A percentile compares a stretch with the other conserved stretches of the same genome.
These are phyloP conservation scores for Triplophysa dalaica DNA, from an alignment of 2,113 vertebrate genomes.

Conservation along the genomic window DNA sequence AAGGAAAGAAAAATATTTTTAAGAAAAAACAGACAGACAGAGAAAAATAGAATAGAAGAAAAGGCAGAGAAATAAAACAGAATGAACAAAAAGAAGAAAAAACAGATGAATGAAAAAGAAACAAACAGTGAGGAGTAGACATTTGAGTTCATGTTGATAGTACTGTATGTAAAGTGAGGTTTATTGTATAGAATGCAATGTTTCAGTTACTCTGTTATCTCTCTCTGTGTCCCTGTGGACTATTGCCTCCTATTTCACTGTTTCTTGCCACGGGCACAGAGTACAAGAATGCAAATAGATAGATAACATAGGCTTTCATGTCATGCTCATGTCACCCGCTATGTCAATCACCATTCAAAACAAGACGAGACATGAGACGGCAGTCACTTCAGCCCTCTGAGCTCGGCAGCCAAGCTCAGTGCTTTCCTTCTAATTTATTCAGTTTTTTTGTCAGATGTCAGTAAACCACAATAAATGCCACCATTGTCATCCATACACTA, in stretches of 20 bases:
- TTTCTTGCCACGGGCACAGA: conserved; percentile 61
- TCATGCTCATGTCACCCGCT: conserved; percentile 59
- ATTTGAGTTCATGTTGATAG: conserved; percentile 2
- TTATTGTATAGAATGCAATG: conserved; percentile 54
- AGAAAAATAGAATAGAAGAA: background rate
- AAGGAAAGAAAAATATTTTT: background rate
- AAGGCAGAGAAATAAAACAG: background rate
- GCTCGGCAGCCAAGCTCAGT: conserved; percentile 56
- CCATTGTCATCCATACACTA: conserved; percentile 74
- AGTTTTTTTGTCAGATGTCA: conserved; percentile 66
- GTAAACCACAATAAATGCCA: conserved; percentile 75
- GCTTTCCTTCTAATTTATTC: conserved; percentile 71
- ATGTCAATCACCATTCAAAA: conserved; percentile 42
- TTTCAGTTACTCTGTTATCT: conserved; percentile 44
- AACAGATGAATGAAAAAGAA: background rate
- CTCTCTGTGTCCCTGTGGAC: conserved; percentile 51
- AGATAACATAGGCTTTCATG: conserved; percentile 61
- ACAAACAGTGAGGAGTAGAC: background rate
- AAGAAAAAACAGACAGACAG: background rate
- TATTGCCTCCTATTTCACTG: conserved; percentile 58
- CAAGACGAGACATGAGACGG: conserved; percentile 52
- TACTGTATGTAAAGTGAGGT: conserved; percentile 57
- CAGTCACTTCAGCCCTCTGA: conserved; percentile 52
- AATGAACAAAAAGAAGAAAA: too few species aligned
- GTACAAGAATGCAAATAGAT: conserved; percentile 63